These are phyloP conservation scores for Clarias laeviceps DNA, from an alignment of 2,797 vertebrate genomes.

Conservation along the genomic window DNA sequence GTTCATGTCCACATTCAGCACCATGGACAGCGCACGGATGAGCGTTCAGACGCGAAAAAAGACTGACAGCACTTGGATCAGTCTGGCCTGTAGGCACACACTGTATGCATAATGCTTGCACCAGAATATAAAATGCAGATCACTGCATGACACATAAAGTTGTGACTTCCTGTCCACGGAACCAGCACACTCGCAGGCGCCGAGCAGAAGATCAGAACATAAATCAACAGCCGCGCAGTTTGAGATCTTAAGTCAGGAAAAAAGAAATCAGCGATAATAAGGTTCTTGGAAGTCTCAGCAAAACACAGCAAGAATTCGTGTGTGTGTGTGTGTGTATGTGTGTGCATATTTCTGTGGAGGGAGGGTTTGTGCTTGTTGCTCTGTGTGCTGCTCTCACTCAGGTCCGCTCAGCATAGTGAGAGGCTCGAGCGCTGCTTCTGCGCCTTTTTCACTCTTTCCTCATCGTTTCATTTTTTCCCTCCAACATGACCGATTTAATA, in stretches of 20 bases:
- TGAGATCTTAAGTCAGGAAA: not conserved
- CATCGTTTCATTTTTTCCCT: not conserved
- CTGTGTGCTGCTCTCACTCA: not conserved
- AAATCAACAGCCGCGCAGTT: not conserved
- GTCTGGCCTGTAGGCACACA: not conserved
- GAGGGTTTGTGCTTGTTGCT: too few species aligned
- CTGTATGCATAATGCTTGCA: not conserved
- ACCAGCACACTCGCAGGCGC: not conserved
- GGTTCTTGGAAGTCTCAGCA: not conserved
- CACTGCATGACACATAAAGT: slow-evolving; percentile 9
- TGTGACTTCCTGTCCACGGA: slow-evolving; percentile 19
- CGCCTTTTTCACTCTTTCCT: not conserved
- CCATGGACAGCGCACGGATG: not conserved
- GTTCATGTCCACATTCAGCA: not conserved
- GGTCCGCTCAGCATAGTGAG: not conserved
- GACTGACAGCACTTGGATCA: not conserved
- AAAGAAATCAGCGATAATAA: not conserved
- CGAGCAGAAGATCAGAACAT: not conserved
- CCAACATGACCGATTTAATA: not conserved
- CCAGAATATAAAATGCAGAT: slow-evolving; percentile 13
- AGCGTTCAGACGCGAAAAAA: not conserved
- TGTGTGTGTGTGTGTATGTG: not conserved
- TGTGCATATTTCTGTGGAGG: not conserved
- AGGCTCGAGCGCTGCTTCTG: not conserved
- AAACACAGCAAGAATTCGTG: not conserved